A percentile compares a stretch with the other conserved stretches of the same genome.
phyloP scores from a whole-genome alignment of 2,797 vertebrate genomes.

The Tamandua tetradactyla region DNA sequence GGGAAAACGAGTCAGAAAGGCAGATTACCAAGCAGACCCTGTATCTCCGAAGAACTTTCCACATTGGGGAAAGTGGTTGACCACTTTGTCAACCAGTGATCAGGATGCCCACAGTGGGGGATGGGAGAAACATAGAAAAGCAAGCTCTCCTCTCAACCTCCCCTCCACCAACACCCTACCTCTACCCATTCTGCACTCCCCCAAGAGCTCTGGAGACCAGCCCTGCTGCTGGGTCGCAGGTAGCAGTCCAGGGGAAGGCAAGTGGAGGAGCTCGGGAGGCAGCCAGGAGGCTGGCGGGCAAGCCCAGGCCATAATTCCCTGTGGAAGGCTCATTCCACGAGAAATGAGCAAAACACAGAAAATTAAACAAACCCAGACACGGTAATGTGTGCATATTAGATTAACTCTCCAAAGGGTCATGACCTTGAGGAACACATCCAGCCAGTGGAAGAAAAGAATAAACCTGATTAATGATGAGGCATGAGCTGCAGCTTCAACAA shows the following conservation, averaged over 20 bases:
- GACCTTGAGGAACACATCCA: constrained; percentile 34
- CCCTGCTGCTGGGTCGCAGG: background rate
- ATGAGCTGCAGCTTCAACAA: background rate
- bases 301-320: background rate
- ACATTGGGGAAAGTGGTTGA: background rate
- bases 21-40: background rate
- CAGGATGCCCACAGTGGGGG: background rate
- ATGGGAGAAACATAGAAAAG: background rate
- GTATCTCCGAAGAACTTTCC: background rate
- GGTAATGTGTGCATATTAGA: background rate
- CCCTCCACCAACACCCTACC: background rate
- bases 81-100: background rate
- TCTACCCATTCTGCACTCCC: background rate
- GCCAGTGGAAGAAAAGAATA: background rate
- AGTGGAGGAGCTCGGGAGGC: background rate
- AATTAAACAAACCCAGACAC: constrained; percentile 29
- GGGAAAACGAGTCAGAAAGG: background rate
- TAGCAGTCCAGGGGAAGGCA: background rate
- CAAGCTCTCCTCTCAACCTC: background rate
- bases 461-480: background rate
- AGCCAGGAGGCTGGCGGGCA: background rate
- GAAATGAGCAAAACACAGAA: constrained; percentile 13
- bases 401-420: constrained; percentile 68
- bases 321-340: background rate
- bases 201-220: background rate